These are phyloP conservation scores for Coryphaenoides rupestris DNA, from an alignment of 2,113 vertebrate species.

Conservation along the genomic window DNA sequence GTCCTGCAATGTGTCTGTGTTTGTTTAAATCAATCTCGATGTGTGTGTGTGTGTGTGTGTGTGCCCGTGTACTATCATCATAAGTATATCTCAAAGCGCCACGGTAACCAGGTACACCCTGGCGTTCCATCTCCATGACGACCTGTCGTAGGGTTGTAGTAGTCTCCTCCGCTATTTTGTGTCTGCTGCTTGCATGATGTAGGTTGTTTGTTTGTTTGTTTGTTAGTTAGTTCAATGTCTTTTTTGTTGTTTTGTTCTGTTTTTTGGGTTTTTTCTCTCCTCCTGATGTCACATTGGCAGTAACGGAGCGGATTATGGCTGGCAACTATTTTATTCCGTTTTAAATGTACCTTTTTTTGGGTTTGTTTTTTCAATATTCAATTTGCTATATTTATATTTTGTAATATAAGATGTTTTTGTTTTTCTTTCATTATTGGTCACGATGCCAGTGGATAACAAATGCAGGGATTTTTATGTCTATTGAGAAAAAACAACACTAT, in stretches of 20 bases:
- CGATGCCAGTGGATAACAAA: conserved; percentile 97
- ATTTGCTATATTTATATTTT: conserved; percentile 99
- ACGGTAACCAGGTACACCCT: too few relatives aligned
- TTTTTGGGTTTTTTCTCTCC: conserved; percentile 61
- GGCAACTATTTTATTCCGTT: conserved; percentile 85
- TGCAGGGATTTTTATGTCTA: conserved; percentile 99
- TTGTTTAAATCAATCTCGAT: too few relatives aligned
- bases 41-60: too few relatives aligned
- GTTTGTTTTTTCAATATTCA: conserved; percentile 74
- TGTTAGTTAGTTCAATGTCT: conserved; percentile 33
- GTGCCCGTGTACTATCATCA: too few relatives aligned
- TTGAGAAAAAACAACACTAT: conserved; percentile 97
- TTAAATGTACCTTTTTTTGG: conserved; percentile 81
- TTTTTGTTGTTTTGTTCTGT: too few relatives aligned
- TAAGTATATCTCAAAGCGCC: too few relatives aligned
- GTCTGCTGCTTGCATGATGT: conserved; percentile 69
- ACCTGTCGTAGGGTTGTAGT: too few relatives aligned
- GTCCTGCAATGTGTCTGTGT: too few relatives aligned
- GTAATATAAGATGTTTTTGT: conserved; percentile 86
- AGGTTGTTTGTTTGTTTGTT: conserved; percentile 43
- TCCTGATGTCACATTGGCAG: conserved; percentile 85
- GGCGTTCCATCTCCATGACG: too few relatives aligned
- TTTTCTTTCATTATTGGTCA: conserved; percentile 90
- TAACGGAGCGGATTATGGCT: conserved; percentile 81
- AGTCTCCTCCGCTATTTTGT: conserved; percentile 30